phyloP scores from a whole-genome alignment of 2,113 vertebrate species.

The Gymnogyps californianus region DNA sequence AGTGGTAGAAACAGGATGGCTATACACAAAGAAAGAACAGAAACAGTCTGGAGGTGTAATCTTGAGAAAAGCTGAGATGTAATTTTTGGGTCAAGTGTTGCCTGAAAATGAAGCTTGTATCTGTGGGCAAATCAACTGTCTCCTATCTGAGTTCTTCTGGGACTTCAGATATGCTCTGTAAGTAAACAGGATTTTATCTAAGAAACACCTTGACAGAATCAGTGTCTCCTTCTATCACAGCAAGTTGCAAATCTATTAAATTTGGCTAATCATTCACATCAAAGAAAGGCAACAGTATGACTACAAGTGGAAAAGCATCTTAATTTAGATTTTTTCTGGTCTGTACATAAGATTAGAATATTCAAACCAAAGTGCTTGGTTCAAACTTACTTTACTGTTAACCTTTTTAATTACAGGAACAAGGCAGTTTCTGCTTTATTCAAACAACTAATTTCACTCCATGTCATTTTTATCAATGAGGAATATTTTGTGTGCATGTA shows the following conservation, averaged over 20 bases:
- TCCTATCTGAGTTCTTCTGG: neutral
- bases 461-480: neutral
- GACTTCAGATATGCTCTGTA: neutral
- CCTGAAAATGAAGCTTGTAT: neutral
- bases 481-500: neutral
- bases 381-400: neutral
- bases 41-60: rapidly evolving
- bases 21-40: neutral
- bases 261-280: neutral
- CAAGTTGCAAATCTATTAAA: neutral
- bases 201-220: neutral
- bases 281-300: neutral
- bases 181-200: neutral
- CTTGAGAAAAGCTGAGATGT: neutral
- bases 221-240: neutral
- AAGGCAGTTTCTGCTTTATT: neutral
- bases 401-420: neutral
- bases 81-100: neutral
- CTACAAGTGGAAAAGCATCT: neutral
- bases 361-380: neutral
- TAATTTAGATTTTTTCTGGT: neutral
- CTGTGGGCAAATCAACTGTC: neutral
- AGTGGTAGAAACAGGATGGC: neutral
- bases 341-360: neutral
- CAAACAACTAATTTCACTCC: neutral